Percentiles rank a stretch among this genome's conserved stretches.
phyloP scores from a whole-genome alignment of 2,797 vertebrate species.

The Podarcis siculus region DNA sequence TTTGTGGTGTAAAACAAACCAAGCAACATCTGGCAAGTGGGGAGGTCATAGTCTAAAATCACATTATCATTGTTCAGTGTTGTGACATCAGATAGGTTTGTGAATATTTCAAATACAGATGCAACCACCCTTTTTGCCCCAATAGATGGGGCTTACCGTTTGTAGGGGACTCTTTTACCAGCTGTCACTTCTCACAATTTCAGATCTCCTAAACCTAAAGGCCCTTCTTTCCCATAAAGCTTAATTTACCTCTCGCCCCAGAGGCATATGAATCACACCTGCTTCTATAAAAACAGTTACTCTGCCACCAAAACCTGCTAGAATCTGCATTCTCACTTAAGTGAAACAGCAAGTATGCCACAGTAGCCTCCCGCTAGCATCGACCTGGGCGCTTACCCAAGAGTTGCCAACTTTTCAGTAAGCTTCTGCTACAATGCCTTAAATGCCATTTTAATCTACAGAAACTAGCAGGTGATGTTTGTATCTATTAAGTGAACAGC shows the following conservation, averaged over 20 bases:
- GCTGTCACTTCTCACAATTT: conserved; percentile 50
- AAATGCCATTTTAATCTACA: not conserved
- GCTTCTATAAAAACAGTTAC: not conserved
- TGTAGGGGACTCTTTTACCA: conserved; percentile 49
- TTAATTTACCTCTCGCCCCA: conserved; percentile 14
- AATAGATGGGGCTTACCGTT: not conserved
- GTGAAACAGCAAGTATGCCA: not conserved
- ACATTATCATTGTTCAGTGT: too few species aligned
- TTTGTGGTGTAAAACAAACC: not conserved
- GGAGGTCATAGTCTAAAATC: not conserved
- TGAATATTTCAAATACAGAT: not conserved
- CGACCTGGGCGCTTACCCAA: not conserved
- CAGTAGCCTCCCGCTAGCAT: not conserved
- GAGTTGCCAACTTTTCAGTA: conserved; percentile 19
- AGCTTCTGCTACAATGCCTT: not conserved
- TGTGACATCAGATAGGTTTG: not conserved
- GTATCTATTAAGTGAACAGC: not conserved
- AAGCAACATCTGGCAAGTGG: not conserved
- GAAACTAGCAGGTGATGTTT: not conserved
- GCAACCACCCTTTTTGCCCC: not conserved
- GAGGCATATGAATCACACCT: conserved; percentile 18
- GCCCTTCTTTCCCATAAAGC: conserved; percentile 50
- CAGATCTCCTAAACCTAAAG: conserved; percentile 53
- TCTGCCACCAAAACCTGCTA: conserved; percentile 25
- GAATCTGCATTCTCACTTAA: conserved; percentile 29